Conservation (phyloP, 2,888 invertebrate genomes). For the Esperia sulphurella region DNA sequence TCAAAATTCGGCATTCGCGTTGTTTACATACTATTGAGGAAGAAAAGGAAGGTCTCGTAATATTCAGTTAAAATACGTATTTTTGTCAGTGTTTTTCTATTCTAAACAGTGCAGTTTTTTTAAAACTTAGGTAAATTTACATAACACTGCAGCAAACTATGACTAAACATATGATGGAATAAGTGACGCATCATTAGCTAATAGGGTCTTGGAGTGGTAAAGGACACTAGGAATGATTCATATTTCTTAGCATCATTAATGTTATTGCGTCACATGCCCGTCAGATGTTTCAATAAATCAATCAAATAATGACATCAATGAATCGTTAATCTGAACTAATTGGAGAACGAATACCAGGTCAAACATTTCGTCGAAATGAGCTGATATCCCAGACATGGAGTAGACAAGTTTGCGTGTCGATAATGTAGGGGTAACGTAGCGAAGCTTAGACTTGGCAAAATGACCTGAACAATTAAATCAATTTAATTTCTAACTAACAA, state of each 20-base stretch:
- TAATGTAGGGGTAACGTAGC: conserved; percentile 23
- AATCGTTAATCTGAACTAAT: too few relatives aligned
- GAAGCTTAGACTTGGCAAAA: too few relatives aligned
- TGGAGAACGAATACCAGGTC: neutral
- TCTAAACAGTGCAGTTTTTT: neutral
- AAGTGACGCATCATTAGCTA: conserved; percentile 54
- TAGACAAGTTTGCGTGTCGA: conserved; percentile 40
- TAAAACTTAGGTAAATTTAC: conserved; percentile 2
- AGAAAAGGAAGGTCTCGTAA: conserved; percentile 50
- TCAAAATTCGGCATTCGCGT: conserved; percentile 59
- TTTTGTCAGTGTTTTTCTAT: neutral
- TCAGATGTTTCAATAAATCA: too few relatives aligned
- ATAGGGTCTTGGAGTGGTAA: conserved; percentile 59
- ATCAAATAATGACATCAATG: too few relatives aligned
- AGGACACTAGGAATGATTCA: conserved; percentile 56
- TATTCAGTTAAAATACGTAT: neutral
- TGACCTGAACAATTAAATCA: too few relatives aligned
- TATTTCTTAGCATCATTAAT: conserved; percentile 28
- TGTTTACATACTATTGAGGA: conserved; percentile 61
- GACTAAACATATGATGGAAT: conserved; percentile 40
- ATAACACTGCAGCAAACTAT: conserved; percentile 23
- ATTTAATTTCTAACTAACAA: too few relatives aligned
- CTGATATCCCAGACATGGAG: conserved; percentile 30
- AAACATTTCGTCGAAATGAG: conserved; percentile 22
- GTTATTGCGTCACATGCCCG: neutral